phyloP scores from a whole-genome alignment of 2,113 vertebrate species.

The Motacilla alba region DNA sequence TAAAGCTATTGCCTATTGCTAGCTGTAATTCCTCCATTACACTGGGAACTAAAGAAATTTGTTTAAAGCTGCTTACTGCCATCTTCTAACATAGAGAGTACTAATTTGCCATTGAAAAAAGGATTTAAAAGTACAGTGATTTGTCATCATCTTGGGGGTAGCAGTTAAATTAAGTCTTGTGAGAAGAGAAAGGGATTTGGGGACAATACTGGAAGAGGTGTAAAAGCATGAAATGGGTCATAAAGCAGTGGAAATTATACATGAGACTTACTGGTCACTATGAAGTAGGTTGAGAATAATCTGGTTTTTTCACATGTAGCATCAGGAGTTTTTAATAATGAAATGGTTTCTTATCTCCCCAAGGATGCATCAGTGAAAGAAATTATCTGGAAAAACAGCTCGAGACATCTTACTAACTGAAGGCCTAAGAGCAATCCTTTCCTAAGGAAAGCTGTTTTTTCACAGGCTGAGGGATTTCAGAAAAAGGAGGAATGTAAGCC shows the following conservation, averaged over 20 bases:
- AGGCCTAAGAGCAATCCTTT: neutral
- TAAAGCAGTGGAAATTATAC: neutral
- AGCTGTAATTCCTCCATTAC: constrained; percentile 18
- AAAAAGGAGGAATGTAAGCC: neutral
- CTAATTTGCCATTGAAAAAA: constrained; percentile 28
- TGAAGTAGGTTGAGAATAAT: neutral
- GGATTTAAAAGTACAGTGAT: neutral
- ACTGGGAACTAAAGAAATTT: constrained; percentile 22
- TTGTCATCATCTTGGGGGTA: neutral
- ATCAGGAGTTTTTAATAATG: neutral
- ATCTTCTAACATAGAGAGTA: neutral
- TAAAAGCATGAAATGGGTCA: neutral
- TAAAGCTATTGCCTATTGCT: constrained; percentile 1
- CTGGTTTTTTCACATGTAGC: neutral
- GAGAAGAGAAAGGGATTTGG: neutral
- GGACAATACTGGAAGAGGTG: neutral
- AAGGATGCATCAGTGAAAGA: neutral
- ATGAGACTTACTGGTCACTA: neutral
- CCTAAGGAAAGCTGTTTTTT: neutral
- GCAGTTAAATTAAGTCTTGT: neutral
- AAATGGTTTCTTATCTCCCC: neutral
- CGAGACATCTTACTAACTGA: neutral
- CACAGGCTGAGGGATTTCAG: neutral
- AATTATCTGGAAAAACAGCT: neutral
- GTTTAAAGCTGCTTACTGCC: constrained; percentile 4